Evolutionary conservation across 2,113 vertebrate species (phyloP), one percentile per base, ranked within the genome.

Genomic region (Acrocephalus kingi): DNA sequence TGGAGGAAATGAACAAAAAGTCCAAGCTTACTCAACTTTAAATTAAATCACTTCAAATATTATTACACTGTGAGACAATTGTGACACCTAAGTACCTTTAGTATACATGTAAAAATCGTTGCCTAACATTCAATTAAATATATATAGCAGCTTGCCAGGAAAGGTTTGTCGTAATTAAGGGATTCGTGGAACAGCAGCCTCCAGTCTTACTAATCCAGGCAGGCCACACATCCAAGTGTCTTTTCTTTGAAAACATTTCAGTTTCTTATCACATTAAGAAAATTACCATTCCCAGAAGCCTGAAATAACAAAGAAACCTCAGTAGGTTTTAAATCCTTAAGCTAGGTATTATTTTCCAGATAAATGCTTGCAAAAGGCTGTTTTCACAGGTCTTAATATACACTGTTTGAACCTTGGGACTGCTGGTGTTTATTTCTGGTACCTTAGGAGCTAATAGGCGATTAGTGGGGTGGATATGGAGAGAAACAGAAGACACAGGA

Each of bases 361-460:
- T 67, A 64, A 90, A 59, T 21, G 81, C 84, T 78, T 80, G 67
- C 87, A 90, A 95, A 92, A 90, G 56, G 62, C 45, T 85, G 45
- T 67, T 94, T 97, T 89, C 67, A 90, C 71, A 89, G 55, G 39
- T 59, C 89, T 93, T 76, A 93, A 54, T 81, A 89, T 22, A 54
- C 25, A 69, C 71, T 83, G 27, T 48, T 31, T 41, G 85, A 96
- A 84, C 74, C 89, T 66, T 45, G 49, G 61, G 63, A 89, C 79
- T 93, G 66, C 90, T 89, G 43, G 33, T 97, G 97, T 97, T 98
- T 97, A 97, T 97, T 97, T 98, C 97, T 97, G 67, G 54, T 93
- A 77, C 68, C 74, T 90, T 84, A 73, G 78, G 67, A 94, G 88
- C 90, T 97, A 97, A 94, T 35, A 96, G 94, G 93, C n/a, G 96